These are phyloP conservation scores for Decapterus maruadsi DNA, from an alignment of 2,797 vertebrate genomes.

Conservation along the genomic window DNA sequence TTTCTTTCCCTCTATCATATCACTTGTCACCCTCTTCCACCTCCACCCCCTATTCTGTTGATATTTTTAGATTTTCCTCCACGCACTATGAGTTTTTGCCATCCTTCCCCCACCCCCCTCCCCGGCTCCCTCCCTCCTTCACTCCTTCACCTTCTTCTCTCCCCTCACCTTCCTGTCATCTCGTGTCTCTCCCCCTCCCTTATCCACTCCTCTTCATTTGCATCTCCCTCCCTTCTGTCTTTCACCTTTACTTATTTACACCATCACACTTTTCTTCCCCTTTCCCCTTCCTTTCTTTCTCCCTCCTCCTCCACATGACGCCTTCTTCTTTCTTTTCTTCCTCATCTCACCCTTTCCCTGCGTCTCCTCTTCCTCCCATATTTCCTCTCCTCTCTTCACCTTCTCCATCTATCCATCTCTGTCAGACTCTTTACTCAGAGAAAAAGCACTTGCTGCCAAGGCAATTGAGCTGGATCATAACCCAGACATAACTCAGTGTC, in stretches of 20 bases:
- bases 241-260: constrained; percentile 57
- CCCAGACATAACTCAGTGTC: constrained; percentile 57
- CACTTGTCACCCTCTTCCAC: neutral
- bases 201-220: constrained; percentile 44
- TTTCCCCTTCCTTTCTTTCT: neutral
- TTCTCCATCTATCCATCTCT: constrained; percentile 36
- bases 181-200: constrained; percentile 11
- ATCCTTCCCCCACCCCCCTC: constrained; percentile 1
- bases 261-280: constrained; percentile 16
- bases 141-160: constrained; percentile 23
- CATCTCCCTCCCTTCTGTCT: constrained; percentile 47
- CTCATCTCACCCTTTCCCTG: constrained; percentile 4
- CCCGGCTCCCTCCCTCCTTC: constrained; percentile 1
- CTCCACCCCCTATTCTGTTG: neutral
- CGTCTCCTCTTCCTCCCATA: neutral
- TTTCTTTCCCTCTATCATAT: neutral
- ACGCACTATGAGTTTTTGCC: constrained; percentile 23
- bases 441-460: constrained; percentile 46
- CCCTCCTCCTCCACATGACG: constrained; percentile 14
- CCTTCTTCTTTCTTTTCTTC: constrained; percentile 7
- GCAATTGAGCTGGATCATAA: constrained; percentile 55
- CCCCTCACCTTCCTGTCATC: constrained; percentile 43
- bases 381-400: constrained; percentile 23
- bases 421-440: constrained; percentile 35
- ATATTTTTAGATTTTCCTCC: constrained; percentile 43